Evolutionary conservation across 92 coral and sea anemone genomes (phyloP), one percentile per base, ranked within the genome.

Genomic region (Epizoanthus illoricatus): DNA sequence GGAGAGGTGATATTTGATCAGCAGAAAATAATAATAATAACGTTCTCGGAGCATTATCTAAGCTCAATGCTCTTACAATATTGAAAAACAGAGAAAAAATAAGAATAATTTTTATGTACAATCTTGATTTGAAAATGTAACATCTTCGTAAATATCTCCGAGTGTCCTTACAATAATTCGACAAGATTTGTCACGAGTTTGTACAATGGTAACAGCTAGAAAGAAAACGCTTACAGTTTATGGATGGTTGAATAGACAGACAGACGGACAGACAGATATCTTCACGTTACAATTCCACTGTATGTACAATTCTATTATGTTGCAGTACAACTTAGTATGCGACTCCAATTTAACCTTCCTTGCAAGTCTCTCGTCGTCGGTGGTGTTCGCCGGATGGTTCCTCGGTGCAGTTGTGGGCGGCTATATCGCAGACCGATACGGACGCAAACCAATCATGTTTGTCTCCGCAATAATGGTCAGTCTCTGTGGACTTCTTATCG

Each of bases 291-390:
- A 39, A 9, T 16, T 12, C 4, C 15, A 41, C 39, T 28, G 39
- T 67, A 21, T 13, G 3, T 20, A 28, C 3, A 24, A 67, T 67
- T 18, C 5, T 67, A 9, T 67, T 7, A 67, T 18, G 0, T 83
- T 67, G 7, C 81, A 94, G 98, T 94, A 91, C 85, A 89, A 94
- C 52, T 91, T 94, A 21, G 94, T 94, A 16, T 94, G 98, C 71
- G 91, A 87, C 5, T 84, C 87, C 20, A 73, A 73, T 5, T 45
- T 45, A 54, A 88, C 92, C 4, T 90, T 90, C 42, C 85, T 92
- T 19, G 93, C 89, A 76, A 84, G 92, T 49, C 91, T 92, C 5
- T 90, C 97, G 9, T 88, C 98, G 2, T 94, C 98, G 7, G 75
- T 88, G 4, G 86, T 90, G 40, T 94, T 93, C 71, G 92, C 81